Percentiles rank a stretch among this genome's conserved stretches.
Evolutionary conservation across 2,888 invertebrate genomes (phyloP).

Genomic region (Danaus chrysippus): DNA sequence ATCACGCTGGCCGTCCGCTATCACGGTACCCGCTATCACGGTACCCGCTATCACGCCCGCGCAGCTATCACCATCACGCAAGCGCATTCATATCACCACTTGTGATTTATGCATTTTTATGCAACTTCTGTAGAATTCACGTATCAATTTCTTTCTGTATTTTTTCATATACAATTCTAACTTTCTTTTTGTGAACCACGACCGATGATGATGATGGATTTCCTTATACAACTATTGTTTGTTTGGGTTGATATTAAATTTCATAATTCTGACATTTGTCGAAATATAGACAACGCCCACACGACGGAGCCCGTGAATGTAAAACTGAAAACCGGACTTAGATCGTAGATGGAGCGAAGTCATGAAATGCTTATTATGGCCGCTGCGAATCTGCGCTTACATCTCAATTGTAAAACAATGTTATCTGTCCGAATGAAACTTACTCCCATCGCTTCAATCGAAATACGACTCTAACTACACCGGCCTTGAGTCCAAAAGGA

Average conservation of each 20-base stretch:
- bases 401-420: conserved; percentile 71
- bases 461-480: conserved; percentile 38
- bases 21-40: conserved; percentile 23
- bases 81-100: conserved; percentile 18
- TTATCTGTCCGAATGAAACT: conserved; percentile 48
- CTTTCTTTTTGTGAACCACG: no score
- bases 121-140: conserved; percentile 12
- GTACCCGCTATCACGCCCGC: conserved; percentile 49
- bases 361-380: conserved; percentile 58
- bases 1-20: conserved; percentile 39
- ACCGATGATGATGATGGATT: no score
- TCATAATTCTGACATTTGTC: neutral
- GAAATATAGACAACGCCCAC: conserved; percentile 12
- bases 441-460: conserved; percentile 19
- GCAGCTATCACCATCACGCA: conserved; percentile 30
- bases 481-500: conserved; percentile 33
- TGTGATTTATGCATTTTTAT: conserved; percentile 35
- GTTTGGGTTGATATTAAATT: neutral
- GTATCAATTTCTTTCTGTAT: neutral
- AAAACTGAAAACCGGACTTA: conserved; percentile 16
- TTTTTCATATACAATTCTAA: neutral
- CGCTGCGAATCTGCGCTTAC: conserved; percentile 52
- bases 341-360: conserved; percentile 35
- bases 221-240: no score
- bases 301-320: conserved; percentile 9